phyloP scores from a whole-genome alignment of 92 coral and sea anemone genomes.

The Bergia puertoricense region DNA sequence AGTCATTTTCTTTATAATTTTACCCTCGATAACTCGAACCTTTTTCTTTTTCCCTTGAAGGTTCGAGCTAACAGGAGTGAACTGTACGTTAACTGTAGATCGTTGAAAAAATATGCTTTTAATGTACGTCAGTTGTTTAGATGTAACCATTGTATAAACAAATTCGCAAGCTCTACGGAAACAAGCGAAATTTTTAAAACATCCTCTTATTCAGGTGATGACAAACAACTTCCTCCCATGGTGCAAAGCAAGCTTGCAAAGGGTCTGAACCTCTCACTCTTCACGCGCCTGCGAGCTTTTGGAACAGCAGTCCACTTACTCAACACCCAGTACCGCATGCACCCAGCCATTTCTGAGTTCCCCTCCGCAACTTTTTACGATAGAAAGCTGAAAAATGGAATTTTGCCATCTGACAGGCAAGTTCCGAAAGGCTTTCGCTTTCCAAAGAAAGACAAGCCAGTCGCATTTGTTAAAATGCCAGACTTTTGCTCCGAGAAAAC shows the following conservation, averaged over 20 bases:
- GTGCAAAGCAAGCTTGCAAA: conserved; percentile 66
- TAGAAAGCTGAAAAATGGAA: conserved; percentile 62
- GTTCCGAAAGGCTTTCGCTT: conserved; percentile 71
- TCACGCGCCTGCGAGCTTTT: conserved; percentile 63
- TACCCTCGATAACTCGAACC: too few relatives aligned
- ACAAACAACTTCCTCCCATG: conserved; percentile 83
- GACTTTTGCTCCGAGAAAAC: conserved; percentile 48
- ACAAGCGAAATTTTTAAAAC: neutral
- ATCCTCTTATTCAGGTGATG: conserved; percentile 59
- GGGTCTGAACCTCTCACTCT: conserved; percentile 56
- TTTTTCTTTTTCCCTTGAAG: too few relatives aligned
- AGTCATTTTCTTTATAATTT: too few relatives aligned
- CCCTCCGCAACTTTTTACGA: conserved; percentile 65
- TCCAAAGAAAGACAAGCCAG: conserved; percentile 58
- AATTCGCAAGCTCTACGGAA: neutral
- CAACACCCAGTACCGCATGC: conserved; percentile 82
- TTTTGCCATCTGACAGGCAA: conserved; percentile 55
- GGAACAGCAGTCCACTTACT: conserved; percentile 70
- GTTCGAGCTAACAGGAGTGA: too few relatives aligned
- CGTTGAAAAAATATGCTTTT: too few relatives aligned
- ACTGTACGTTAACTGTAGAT: neutral
- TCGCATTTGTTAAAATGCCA: conserved; percentile 66
- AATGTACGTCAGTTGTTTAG: neutral
- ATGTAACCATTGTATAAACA: neutral
- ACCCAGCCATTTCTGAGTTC: conserved; percentile 72